A percentile compares a stretch with the other conserved stretches of the same genome.
phyloP scores from a whole-genome alignment of 1,140 invertebrate genomes.

The Dermatophagoides farinae region DNA sequence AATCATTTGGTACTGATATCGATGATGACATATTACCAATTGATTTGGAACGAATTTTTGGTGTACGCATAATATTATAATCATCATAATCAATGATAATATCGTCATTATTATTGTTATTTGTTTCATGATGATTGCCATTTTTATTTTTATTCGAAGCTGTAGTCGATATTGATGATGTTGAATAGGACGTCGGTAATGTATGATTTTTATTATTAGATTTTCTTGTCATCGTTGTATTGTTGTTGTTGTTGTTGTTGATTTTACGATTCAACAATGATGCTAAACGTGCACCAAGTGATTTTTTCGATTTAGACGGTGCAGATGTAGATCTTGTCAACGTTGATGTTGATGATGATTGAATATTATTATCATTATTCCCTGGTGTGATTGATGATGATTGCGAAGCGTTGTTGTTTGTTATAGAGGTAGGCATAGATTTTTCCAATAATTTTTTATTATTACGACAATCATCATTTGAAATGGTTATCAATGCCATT shows the following conservation, averaged over 20 bases:
- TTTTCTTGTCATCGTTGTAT: too few species aligned
- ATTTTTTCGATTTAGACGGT: constrained; percentile 1
- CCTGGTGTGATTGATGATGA: too few species aligned
- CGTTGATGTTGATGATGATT: not conserved
- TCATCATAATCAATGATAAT: not conserved
- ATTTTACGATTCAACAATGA: not conserved
- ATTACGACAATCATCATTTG: not conserved
- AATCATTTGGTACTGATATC: not conserved
- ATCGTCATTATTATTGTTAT: not conserved
- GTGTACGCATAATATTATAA: not conserved
- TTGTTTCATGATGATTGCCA: not conserved
- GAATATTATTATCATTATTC: not conserved
- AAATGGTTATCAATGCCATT: not conserved
- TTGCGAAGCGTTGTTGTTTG: not conserved
- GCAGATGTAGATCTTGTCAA: constrained; percentile 1
- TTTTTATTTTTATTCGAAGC: too few species aligned
- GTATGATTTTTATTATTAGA: not conserved
- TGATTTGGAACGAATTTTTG: not conserved
- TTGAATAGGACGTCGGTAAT: not conserved
- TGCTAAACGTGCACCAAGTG: not conserved
- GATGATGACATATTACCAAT: constrained; percentile 1
- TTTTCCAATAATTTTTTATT: not conserved
- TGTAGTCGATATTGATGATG: not conserved
- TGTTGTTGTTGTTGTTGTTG: too few species aligned
- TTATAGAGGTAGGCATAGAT: not conserved